Percentiles rank a stretch among this genome's conserved stretches.
These are phyloP conservation scores for Datnioides undecimradiatus DNA, from an alignment of 2,113 vertebrate genomes.

Conservation along the genomic window DNA sequence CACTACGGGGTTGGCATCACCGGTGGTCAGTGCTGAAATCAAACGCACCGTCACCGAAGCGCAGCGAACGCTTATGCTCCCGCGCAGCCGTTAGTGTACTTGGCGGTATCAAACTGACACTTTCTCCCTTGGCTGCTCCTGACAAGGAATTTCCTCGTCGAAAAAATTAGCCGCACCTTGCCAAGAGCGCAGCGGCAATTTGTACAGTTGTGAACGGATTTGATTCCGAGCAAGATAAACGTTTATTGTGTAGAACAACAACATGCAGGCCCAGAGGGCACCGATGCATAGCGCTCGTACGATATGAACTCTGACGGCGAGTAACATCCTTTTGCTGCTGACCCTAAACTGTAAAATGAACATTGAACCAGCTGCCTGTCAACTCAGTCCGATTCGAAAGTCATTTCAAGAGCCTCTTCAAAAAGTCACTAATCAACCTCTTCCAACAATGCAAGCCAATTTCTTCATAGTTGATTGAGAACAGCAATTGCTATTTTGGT, in stretches of 20 bases:
- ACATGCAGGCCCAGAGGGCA: constrained; percentile 23
- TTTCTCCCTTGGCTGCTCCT: constrained; percentile 83
- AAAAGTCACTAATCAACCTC: constrained; percentile 70
- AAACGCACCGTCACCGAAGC: constrained; percentile 77
- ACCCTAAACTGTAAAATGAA: constrained; percentile 44
- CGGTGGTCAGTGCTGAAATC: constrained; percentile 80
- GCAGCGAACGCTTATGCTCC: constrained; percentile 80
- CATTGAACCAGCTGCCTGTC: constrained; percentile 59
- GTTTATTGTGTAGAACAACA: constrained; percentile 57
- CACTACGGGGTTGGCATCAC: constrained; percentile 76
- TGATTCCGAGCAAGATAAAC: constrained; percentile 67
- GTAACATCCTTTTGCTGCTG: constrained; percentile 32
- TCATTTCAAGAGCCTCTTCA: constrained; percentile 67
- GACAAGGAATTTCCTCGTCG: constrained; percentile 80
- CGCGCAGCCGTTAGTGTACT: constrained; percentile 78
- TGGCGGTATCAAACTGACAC: constrained; percentile 78
- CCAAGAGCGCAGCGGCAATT: constrained; percentile 74
- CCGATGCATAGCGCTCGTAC: constrained; percentile 15
- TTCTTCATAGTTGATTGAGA: constrained; percentile 71
- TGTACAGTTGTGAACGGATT: constrained; percentile 79
- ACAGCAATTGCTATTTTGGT: constrained; percentile 71
- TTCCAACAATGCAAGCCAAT: constrained; percentile 73
- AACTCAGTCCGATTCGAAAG: constrained; percentile 55
- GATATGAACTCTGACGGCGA: constrained; percentile 23
- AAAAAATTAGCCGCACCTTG: constrained; percentile 73